Conservation (phyloP, 1,140 invertebrate genomes). For the Tetraneura akinire region DNA sequence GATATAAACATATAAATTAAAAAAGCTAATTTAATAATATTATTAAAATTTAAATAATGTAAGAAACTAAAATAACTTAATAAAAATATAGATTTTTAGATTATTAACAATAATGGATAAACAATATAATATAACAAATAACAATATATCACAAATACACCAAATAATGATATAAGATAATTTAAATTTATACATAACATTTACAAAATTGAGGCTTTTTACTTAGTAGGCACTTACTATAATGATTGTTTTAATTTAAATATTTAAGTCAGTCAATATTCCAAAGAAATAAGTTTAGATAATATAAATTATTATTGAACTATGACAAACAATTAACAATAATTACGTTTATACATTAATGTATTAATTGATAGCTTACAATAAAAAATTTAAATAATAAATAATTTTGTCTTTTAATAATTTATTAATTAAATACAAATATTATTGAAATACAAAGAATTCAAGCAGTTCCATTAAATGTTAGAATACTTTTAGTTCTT, state of each 20-base stretch:
- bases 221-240: background rate
- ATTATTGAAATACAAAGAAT: background rate
- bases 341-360: background rate
- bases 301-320: background rate
- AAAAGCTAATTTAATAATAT: background rate
- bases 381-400: slow-evolving; percentile 13
- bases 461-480: background rate
- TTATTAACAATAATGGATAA: slow-evolving; percentile 15
- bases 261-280: slow-evolving; percentile 29
- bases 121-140: slow-evolving; percentile 6
- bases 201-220: background rate
- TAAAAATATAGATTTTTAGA: background rate
- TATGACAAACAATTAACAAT: background rate
- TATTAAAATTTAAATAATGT: background rate
- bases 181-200: background rate
- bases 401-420: background rate
- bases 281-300: background rate
- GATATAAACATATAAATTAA: too few relatives aligned
- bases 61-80: background rate
- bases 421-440: background rate
- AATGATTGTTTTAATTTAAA: slow-evolving; percentile 18
- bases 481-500: background rate
- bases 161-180: slow-evolving; percentile 17
- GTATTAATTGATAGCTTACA: background rate
- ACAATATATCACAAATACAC: slow-evolving; percentile 21